Conservation (phyloP, 2,113 vertebrate genomes). For the Corythaeola cristata region DNA sequence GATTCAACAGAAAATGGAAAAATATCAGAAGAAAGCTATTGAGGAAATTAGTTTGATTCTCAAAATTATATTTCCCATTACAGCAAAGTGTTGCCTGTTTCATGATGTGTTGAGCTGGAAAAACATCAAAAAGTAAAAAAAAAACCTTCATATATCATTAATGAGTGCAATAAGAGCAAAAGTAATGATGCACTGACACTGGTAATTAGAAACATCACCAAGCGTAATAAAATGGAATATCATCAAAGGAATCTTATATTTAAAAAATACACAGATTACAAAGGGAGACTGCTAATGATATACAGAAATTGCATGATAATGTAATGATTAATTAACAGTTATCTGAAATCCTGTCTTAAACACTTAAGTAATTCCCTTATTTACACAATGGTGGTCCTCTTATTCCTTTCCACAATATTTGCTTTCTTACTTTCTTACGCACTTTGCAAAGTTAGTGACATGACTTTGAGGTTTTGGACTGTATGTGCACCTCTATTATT, state of each 20-base stretch:
- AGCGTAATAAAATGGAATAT: background rate
- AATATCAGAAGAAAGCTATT: background rate
- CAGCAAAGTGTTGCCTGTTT: background rate
- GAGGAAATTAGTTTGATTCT: background rate
- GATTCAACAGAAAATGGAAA: background rate
- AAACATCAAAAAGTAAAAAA: background rate
- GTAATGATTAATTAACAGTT: background rate
- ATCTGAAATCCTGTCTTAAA: background rate
- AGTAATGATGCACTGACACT: background rate
- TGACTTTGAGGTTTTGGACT: background rate
- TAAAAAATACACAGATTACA: background rate
- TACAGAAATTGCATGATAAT: background rate
- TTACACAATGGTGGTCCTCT: background rate
- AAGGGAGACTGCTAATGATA: background rate
- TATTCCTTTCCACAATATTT: background rate
- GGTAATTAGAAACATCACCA: slow-evolving; percentile 5
- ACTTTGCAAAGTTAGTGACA: background rate
- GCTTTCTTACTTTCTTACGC: background rate
- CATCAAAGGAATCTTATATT: background rate
- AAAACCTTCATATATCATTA: background rate
- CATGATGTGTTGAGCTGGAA: background rate
- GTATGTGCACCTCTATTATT: background rate
- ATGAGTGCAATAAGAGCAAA: background rate
- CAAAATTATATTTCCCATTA: background rate
- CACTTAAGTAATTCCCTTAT: background rate